Evolutionary conservation across 2,113 vertebrate species (phyloP).

Genomic region (Python bivittatus): DNA sequence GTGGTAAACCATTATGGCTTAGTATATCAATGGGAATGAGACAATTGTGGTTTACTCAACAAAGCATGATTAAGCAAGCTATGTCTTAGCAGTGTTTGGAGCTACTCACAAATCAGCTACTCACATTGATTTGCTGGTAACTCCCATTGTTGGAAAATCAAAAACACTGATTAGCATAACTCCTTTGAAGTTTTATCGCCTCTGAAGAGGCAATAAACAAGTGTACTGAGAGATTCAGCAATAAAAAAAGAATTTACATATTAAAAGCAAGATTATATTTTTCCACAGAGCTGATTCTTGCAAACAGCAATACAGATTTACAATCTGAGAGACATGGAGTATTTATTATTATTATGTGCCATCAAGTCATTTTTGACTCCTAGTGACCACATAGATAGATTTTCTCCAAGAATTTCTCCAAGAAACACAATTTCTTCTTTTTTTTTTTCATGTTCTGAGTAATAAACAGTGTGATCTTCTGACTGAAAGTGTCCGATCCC

Average conservation of each 20-base stretch:
- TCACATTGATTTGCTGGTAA: neutral
- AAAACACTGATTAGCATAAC: neutral
- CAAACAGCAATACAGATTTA: neutral
- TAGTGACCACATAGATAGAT: too few species aligned
- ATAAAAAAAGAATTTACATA: neutral
- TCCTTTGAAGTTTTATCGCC: neutral
- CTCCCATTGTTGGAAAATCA: neutral
- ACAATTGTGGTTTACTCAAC: neutral
- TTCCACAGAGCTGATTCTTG: neutral
- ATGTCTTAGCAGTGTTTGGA: neutral
- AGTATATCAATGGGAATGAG: neutral
- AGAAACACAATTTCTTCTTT: too few species aligned
- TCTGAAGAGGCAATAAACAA: neutral
- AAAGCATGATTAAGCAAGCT: neutral
- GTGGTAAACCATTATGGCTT: neutral
- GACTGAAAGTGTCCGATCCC: too few species aligned
- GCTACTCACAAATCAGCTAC: too few species aligned
- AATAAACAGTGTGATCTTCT: too few species aligned
- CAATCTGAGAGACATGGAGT: neutral
- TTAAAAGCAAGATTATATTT: neutral
- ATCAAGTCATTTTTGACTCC: too few species aligned
- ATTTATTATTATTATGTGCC: too few species aligned
- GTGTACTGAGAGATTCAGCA: neutral
- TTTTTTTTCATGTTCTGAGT: too few species aligned
- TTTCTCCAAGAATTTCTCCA: too few species aligned